Evolutionary conservation across 2,888 invertebrate species (phyloP).

Genomic region (Ditylenchus weischeri): DNA sequence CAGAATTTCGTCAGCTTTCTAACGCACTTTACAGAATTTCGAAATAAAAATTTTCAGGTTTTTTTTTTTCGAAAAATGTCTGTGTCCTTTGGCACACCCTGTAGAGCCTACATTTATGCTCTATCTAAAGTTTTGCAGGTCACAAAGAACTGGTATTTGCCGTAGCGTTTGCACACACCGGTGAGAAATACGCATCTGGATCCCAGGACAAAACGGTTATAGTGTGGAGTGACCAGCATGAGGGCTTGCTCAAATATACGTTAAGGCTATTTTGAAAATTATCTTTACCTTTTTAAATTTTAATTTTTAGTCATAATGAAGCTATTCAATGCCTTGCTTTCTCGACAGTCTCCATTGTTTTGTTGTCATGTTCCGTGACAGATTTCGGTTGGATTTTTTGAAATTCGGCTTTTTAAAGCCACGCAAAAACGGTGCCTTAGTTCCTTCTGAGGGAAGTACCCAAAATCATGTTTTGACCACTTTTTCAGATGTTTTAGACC

Average conservation of each 20-base stretch:
- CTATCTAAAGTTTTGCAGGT: slow-evolving; percentile 58
- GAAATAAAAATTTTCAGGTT: too few species aligned
- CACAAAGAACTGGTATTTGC: slow-evolving; percentile 91
- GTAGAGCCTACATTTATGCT: background rate
- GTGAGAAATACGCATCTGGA: slow-evolving; percentile 92
- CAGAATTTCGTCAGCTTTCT: too few species aligned
- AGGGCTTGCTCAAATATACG: slow-evolving; percentile 15
- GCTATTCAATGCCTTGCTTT: slow-evolving; percentile 89
- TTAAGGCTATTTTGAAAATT: background rate
- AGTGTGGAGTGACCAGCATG: slow-evolving; percentile 88
- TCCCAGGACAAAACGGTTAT: slow-evolving; percentile 95
- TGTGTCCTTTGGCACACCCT: slow-evolving; percentile 6
- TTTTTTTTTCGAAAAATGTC: too few species aligned
- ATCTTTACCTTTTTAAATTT: background rate
- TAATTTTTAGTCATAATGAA: slow-evolving; percentile 80
- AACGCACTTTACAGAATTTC: too few species aligned
- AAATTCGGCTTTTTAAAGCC: slow-evolving; percentile 8
- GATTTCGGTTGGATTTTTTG: slow-evolving; percentile 73
- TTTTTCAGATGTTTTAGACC: too few species aligned
- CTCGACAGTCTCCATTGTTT: slow-evolving; percentile 83
- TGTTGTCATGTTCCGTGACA: slow-evolving; percentile 85
- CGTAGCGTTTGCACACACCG: slow-evolving; percentile 85
- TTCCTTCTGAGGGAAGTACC: too few species aligned
- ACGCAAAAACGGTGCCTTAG: too few species aligned
- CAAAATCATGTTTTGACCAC: too few species aligned